These are phyloP conservation scores for Leptinotarsa rubiginosa DNA, from an alignment of 2,888 invertebrate species.

Conservation along the genomic window DNA sequence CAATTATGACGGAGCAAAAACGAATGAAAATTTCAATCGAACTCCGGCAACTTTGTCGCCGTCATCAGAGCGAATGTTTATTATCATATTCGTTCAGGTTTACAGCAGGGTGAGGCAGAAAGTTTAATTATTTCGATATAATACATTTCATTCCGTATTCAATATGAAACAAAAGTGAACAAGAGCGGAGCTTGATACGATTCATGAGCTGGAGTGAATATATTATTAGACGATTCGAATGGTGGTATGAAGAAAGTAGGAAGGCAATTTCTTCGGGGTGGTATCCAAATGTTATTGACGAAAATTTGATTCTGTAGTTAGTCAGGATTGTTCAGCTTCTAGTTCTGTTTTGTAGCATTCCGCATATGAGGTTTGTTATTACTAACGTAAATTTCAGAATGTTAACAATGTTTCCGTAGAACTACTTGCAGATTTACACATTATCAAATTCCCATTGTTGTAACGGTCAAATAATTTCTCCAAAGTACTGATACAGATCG, in stretches of 20 bases:
- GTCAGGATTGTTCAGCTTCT: no score
- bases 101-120: slow-evolving; percentile 18
- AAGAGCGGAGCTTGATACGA: slow-evolving; percentile 15
- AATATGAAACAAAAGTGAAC: slow-evolving; percentile 18
- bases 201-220: background rate
- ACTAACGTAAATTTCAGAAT: no score
- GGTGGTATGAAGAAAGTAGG: background rate
- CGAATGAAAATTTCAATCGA: slow-evolving; percentile 1
- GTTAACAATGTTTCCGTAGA: no score
- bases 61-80: slow-evolving; percentile 26
- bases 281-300: no score
- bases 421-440: no score
- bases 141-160: slow-evolving; percentile 29
- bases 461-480: no score
- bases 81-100: slow-evolving; percentile 27
- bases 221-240: background rate
- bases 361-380: no score
- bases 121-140: slow-evolving; percentile 31
- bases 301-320: no score
- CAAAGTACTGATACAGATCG: no score
- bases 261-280: background rate
- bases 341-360: no score
- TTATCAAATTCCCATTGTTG: no score
- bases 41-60: background rate
- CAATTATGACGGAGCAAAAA: background rate